Evolutionary conservation across 1,140 invertebrate genomes (phyloP).

Genomic region (Drosophila watanabei): DNA sequence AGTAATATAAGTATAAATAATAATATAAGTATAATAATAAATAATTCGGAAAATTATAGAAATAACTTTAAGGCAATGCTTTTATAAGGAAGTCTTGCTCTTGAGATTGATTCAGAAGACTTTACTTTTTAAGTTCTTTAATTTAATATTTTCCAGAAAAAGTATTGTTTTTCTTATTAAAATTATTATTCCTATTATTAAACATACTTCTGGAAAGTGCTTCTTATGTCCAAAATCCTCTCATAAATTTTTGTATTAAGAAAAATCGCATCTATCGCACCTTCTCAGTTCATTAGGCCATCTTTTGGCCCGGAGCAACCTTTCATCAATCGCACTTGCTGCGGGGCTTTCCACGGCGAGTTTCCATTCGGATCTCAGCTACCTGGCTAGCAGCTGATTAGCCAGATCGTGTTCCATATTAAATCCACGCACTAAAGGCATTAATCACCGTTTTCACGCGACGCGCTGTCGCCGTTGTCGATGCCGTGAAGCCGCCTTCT

Average conservation of each 20-base stretch:
- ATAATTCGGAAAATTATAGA: too few relatives aligned
- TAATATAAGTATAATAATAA: too few relatives aligned
- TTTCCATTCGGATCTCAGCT: slow-evolving; percentile 56
- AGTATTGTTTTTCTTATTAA: not conserved
- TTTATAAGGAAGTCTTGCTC: too few relatives aligned
- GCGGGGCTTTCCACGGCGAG: slow-evolving; percentile 62
- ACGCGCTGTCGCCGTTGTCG: slow-evolving; percentile 53
- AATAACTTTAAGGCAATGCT: too few relatives aligned
- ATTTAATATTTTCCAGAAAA: too few relatives aligned
- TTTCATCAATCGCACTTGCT: slow-evolving; percentile 75
- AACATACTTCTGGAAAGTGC: accelerated
- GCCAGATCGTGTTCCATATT: slow-evolving; percentile 70
- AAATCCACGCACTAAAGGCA: slow-evolving; percentile 78
- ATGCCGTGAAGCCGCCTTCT: slow-evolving; percentile 16
- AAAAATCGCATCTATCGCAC: not conserved
- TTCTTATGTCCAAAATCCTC: not conserved
- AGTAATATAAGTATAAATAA: too few relatives aligned
- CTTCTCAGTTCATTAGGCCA: slow-evolving; percentile 10
- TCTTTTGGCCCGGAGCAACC: not conserved
- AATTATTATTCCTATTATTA: not conserved
- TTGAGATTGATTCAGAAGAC: too few relatives aligned
- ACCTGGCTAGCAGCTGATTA: slow-evolving; percentile 48
- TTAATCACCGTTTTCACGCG: slow-evolving; percentile 83
- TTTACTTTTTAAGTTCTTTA: too few relatives aligned
- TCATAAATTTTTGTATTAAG: not conserved